Base-by-base conservation (phyloP, 2,113 vertebrate species). In the Paramormyrops kingsleyae region DNA sequence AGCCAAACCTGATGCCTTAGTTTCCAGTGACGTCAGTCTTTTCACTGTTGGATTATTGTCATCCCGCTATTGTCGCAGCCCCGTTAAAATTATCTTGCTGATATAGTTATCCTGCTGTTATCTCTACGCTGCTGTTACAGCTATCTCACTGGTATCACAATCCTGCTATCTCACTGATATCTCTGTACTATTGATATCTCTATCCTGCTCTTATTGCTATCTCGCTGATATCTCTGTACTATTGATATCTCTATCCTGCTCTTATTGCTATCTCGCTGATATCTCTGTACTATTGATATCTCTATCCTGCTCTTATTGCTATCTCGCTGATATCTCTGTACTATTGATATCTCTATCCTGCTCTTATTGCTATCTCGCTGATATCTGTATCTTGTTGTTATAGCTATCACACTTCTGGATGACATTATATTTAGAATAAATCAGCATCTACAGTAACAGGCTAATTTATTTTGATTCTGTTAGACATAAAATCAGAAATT, bases 1-100 rank as follows among this genome's bases (percentile, higher is more conserved):
- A 95, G 96, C 93, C 19, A 53, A 5, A 87, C 0, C 0, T 49
- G 53, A n/a, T 15, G 10, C 1, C 88, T 89, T 62, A 88, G 0
- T 2, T 87, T 93, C 1, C 53, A 88, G 35, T 89, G 90, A 0
- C 74, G 88, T 47, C 27, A 62, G 15, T 62, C 47, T 74, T 39
- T 5, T 87, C 27, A 87, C 6, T 52, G 12, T 52, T 53, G 27
- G 19, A 39, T 62, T 62, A 62, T n/a, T 7, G 7, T 2, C 0
- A 59, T 59, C 21, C 19, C 0, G 2, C 56, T 24, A 59, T n/a
- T 56, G 53, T 21, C 1, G 7, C 6, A 59, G 56, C 56, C 5
- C 21, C 2, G 0, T 62, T 62, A n/a, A 27, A 2, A 9, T 1
- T 62, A 0, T 66, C 59, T 27, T 27, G 59, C 59, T n/a, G 24